These are phyloP conservation scores for Lissonota sp. DNA, from an alignment of 2,888 invertebrate genomes.

Conservation along the genomic window DNA sequence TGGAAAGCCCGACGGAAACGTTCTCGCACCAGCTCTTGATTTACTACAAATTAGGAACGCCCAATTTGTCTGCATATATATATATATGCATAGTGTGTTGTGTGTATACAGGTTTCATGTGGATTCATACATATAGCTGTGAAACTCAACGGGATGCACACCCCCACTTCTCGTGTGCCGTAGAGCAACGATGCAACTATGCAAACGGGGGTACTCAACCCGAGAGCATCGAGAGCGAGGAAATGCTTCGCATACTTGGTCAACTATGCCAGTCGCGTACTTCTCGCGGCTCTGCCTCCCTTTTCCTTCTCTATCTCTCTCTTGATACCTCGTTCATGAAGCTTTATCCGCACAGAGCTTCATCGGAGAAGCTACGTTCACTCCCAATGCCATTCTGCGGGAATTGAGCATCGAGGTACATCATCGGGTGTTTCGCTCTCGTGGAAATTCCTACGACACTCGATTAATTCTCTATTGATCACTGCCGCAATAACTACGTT, in stretches of 20 bases:
- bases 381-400: conserved; percentile 17
- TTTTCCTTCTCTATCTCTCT: background rate
- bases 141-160: background rate
- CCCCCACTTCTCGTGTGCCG: conserved; percentile 32
- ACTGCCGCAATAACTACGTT: background rate
- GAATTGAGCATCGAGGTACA: conserved; percentile 53
- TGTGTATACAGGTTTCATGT: background rate
- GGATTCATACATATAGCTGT: background rate
- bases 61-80: conserved; percentile 64
- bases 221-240: conserved; percentile 13
- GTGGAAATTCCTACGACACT: conserved; percentile 52
- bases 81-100: background rate
- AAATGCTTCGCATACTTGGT: conserved; percentile 70
- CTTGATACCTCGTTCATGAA: background rate
- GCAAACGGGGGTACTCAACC: conserved; percentile 41
- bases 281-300: conserved; percentile 46
- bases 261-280: conserved; percentile 71
- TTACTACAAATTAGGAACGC: conserved; percentile 69
- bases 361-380: conserved; percentile 21
- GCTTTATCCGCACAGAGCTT: background rate
- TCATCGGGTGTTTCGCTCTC: background rate
- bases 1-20: conserved; percentile 48
- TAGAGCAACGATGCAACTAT: conserved; percentile 55
- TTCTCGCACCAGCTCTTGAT: conserved; percentile 62
- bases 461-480: conserved; percentile 60